Conservation (phyloP, 2,113 vertebrate genomes). For the Pterophyllum scalare region DNA sequence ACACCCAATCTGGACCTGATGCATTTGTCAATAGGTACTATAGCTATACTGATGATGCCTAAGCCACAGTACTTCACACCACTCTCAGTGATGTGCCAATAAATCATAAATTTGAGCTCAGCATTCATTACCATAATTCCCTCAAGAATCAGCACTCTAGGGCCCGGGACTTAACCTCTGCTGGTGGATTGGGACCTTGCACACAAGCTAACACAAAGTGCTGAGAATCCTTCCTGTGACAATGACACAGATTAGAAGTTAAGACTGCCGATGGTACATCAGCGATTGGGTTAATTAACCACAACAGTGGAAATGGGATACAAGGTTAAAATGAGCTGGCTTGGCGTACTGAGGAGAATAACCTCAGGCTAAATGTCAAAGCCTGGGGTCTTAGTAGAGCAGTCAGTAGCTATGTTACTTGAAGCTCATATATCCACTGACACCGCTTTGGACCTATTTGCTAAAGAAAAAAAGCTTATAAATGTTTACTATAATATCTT, state of each 20-base stretch:
- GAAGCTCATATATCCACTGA: not conserved
- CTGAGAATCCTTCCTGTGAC: not conserved
- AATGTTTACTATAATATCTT: not conserved
- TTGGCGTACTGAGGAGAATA: too few relatives aligned
- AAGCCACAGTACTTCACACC: not conserved
- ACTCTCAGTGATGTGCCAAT: not conserved
- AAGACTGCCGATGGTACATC: not conserved
- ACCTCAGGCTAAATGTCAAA: not conserved
- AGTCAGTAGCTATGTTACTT: not conserved
- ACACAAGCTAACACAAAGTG: not conserved
- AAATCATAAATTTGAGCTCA: not conserved
- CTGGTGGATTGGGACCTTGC: not conserved
- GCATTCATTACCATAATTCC: not conserved
- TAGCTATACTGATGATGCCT: not conserved
- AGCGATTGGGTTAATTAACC: not conserved
- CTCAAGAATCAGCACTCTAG: not conserved
- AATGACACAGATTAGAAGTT: not conserved
- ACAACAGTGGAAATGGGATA: too few relatives aligned
- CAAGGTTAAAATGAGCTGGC: too few relatives aligned
- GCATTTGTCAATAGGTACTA: not conserved
- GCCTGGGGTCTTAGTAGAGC: not conserved
- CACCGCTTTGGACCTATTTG: not conserved
- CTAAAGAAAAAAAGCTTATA: not conserved
- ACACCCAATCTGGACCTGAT: conserved; percentile 3
- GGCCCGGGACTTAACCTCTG: not conserved